Evolutionary conservation across 1,140 invertebrate genomes (phyloP).

Genomic region (Araneus ventricosus): DNA sequence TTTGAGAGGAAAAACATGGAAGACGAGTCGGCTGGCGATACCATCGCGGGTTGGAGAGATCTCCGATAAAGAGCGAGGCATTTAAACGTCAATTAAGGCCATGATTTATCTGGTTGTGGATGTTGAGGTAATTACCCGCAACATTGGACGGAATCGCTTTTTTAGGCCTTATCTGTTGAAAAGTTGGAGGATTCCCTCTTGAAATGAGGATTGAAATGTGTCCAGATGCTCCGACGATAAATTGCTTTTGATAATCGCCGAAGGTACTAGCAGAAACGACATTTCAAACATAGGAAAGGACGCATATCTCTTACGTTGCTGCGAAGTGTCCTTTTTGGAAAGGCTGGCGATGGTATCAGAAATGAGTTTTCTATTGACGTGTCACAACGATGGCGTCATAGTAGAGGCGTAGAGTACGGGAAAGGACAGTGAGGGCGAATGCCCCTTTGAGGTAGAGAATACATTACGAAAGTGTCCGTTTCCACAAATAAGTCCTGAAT

Average conservation of each 20-base stretch:
- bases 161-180: constrained; percentile 15
- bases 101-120: constrained; percentile 57
- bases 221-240: background rate
- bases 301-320: background rate
- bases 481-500: no score
- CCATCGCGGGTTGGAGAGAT: background rate
- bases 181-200: constrained; percentile 18
- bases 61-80: constrained; percentile 4
- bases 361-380: background rate
- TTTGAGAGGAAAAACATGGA: constrained; percentile 17
- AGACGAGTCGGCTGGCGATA: constrained; percentile 13
- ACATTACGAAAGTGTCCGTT: no score
- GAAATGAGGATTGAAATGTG: constrained; percentile 28
- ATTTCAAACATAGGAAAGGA: background rate
- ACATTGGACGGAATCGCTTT: background rate
- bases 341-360: background rate
- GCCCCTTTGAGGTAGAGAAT: no score
- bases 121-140: constrained; percentile 41
- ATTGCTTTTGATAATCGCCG: constrained; percentile 30
- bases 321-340: background rate
- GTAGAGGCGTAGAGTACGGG: no score
- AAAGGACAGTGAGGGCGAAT: no score
- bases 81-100: constrained; percentile 57
- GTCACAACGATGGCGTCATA: no score
- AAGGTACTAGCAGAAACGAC: background rate